These are phyloP conservation scores for Craseonycteris thonglongyai DNA, from an alignment of 2,113 vertebrate species.

Conservation along the genomic window DNA sequence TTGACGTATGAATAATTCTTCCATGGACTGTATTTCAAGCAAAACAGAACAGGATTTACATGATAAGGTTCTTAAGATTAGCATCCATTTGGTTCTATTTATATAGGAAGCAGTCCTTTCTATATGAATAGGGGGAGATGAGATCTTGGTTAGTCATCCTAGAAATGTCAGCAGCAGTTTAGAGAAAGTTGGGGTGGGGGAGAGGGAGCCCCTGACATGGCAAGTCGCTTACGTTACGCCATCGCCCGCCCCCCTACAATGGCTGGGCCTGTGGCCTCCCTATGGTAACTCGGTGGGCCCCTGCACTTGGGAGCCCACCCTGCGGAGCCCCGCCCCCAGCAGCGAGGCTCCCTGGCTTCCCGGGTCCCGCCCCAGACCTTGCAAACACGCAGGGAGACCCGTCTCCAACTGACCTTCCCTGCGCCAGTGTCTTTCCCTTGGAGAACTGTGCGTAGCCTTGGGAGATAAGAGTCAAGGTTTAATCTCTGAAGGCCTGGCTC, in stretches of 20 bases:
- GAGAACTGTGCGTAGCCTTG: slow-evolving; percentile 32
- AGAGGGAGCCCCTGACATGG: not conserved
- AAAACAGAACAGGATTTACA: slow-evolving; percentile 12
- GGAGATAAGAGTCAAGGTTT: slow-evolving; percentile 42
- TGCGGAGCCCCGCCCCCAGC: not conserved
- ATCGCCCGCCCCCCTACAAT: not conserved
- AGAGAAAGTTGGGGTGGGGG: not conserved
- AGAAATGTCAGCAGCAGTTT: not conserved
- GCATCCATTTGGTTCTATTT: not conserved
- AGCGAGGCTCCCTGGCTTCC: not conserved
- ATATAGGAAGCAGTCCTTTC: slow-evolving; percentile 31
- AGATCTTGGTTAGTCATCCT: slow-evolving; percentile 37
- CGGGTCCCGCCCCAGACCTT: not conserved
- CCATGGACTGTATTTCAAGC: slow-evolving; percentile 47
- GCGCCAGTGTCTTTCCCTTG: not conserved
- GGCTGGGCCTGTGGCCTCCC: not conserved
- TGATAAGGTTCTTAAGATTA: slow-evolving; percentile 28
- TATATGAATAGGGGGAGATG: not conserved
- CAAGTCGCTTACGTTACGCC: not conserved
- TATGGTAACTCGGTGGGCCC: not conserved
- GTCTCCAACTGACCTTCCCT: slow-evolving; percentile 34
- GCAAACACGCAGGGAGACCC: not conserved
- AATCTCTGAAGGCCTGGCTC: not conserved
- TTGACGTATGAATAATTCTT: slow-evolving; percentile 59
- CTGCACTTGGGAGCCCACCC: not conserved